Conservation (phyloP, 92 coral and sea anemone genomes). For the Zoanthus gigantus region DNA sequence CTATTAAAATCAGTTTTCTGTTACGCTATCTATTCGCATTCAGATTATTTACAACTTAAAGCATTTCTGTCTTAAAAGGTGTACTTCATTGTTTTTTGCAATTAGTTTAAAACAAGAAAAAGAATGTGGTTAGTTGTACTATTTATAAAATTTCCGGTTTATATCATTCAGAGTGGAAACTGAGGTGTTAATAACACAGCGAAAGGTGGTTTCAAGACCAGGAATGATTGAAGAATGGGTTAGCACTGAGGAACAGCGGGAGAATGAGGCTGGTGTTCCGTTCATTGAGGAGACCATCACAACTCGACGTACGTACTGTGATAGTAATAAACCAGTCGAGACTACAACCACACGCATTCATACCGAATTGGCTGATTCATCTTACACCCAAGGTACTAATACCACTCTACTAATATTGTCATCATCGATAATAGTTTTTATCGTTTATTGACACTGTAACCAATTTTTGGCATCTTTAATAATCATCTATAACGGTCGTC, state of each 20-base stretch:
- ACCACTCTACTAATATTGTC: background rate
- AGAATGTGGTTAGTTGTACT: background rate
- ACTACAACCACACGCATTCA: conserved; percentile 46
- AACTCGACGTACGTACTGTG: conserved; percentile 67
- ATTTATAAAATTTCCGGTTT: background rate
- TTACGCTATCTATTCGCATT: background rate
- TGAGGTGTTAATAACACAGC: conserved; percentile 68
- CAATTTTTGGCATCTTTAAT: too few species aligned
- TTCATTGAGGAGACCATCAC: conserved; percentile 79
- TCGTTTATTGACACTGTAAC: too few species aligned
- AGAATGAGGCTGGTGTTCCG: conserved; percentile 68
- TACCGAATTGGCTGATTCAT: conserved; percentile 24
- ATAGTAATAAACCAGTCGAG: conserved; percentile 44
- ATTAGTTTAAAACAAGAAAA: too few species aligned
- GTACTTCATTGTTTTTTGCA: too few species aligned
- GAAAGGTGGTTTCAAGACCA: conserved; percentile 66
- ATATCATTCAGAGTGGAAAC: conserved; percentile 67
- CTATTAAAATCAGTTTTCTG: too few species aligned
- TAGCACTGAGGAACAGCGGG: conserved; percentile 60
- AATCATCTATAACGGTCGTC: too few species aligned
- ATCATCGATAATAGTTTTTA: background rate
- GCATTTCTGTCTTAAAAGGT: too few species aligned
- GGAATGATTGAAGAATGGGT: conserved; percentile 71
- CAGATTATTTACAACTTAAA: background rate
- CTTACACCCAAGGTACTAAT: conserved; percentile 39